Percentiles rank a stretch among this genome's conserved stretches.
Evolutionary conservation across 2,797 vertebrate species (phyloP).

Genomic region (Novumbra hubbsi): DNA sequence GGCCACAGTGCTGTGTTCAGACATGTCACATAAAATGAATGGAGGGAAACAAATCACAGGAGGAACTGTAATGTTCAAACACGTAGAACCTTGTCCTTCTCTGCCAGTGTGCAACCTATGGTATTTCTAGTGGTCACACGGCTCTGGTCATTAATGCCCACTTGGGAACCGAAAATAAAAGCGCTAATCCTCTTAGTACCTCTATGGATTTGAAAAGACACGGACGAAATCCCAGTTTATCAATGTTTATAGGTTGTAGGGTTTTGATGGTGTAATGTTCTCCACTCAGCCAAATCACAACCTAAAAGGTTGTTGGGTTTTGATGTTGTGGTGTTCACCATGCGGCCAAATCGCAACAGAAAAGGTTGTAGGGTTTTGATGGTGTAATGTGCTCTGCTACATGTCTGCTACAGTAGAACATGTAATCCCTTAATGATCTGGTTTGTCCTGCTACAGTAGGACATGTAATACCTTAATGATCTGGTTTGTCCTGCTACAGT

Average conservation of each 20-base stretch:
- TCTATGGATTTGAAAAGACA: not conserved
- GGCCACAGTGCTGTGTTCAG: not conserved
- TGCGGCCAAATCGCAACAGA: too few species aligned
- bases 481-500: too few species aligned
- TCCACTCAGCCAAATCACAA: not conserved
- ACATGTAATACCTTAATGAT: too few species aligned
- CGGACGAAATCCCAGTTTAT: not conserved
- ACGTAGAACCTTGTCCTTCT: not conserved
- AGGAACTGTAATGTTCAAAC: not conserved
- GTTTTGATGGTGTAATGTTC: not conserved
- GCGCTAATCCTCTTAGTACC: not conserved
- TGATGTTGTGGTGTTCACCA: too few species aligned
- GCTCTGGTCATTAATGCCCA: not conserved
- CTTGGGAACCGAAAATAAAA: not conserved
- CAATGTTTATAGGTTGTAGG: not conserved
- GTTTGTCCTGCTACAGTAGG: too few species aligned
- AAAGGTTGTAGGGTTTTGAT: not conserved
- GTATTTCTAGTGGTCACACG: not conserved
- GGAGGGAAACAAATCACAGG: not conserved
- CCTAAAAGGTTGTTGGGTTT: too few species aligned
- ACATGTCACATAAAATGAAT: not conserved
- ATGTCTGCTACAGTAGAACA: too few species aligned
- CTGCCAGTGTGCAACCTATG: not conserved
- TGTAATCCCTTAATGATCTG: too few species aligned
- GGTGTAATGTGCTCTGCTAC: not conserved